A percentile compares a stretch with the other conserved stretches of the same genome.
Evolutionary conservation across 2,113 vertebrate species (phyloP).

Genomic region (Oplegnathus fasciatus): DNA sequence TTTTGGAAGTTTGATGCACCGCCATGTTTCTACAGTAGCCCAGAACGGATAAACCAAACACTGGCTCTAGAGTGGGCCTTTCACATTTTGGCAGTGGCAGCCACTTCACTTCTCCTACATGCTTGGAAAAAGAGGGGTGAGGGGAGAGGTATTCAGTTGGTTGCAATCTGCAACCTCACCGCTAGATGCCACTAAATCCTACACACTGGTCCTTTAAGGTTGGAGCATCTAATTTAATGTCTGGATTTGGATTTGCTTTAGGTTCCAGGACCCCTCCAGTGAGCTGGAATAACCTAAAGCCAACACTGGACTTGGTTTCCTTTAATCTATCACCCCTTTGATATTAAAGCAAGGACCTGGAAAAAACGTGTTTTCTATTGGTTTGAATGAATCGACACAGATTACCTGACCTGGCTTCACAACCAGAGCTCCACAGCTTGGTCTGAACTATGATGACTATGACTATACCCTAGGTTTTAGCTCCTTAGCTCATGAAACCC

Average conservation of each 20-base stretch:
- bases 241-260: neutral
- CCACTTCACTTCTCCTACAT: too few species aligned
- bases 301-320: neutral
- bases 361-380: neutral
- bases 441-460: neutral
- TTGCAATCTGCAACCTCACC: too few species aligned
- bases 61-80: too few species aligned
- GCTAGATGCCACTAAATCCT: too few species aligned
- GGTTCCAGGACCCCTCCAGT: neutral
- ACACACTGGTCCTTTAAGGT: too few species aligned
- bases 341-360: neutral
- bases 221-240: neutral
- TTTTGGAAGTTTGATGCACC: neutral
- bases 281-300: neutral
- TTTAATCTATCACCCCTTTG: neutral
- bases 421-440: neutral
- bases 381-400: neutral
- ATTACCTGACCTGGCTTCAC: neutral
- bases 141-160: too few species aligned
- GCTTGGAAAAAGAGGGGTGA: too few species aligned
- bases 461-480: neutral
- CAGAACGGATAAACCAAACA: too few species aligned
- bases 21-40: too few species aligned
- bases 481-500: neutral
- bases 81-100: too few species aligned